phyloP scores from a whole-genome alignment of 2,113 vertebrate genomes.

The Malurus cyaneus region DNA sequence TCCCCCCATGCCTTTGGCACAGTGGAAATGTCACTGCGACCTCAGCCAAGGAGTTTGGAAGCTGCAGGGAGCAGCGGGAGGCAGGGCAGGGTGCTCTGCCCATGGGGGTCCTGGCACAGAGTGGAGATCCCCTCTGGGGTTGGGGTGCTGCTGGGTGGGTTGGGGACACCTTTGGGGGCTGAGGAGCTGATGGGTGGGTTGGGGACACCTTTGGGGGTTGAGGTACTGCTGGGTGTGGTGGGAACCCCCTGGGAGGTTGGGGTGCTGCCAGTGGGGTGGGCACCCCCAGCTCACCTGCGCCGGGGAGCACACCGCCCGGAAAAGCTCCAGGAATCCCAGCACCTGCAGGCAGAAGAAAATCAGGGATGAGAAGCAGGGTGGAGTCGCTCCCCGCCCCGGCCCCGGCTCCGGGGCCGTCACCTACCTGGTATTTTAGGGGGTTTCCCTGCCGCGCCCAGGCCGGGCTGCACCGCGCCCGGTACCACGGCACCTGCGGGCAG shows the following conservation, averaged over 20 bases:
- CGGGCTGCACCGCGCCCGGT: slow-evolving; percentile 58
- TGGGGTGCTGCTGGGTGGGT: neutral
- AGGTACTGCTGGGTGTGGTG: neutral
- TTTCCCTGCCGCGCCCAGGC: slow-evolving; percentile 67
- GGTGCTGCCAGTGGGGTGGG: neutral
- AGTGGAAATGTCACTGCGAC: neutral
- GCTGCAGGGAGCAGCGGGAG: neutral
- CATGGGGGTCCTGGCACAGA: accelerated
- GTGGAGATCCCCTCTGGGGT: neutral
- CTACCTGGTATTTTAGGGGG: slow-evolving; percentile 80
- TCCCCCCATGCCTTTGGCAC: neutral
- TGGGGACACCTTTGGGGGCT: accelerated
- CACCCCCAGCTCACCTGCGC: slow-evolving; percentile 68
- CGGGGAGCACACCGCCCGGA: slow-evolving; percentile 76
- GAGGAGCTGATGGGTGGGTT: too few species aligned
- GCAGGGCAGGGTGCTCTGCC: neutral
- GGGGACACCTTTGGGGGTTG: accelerated
- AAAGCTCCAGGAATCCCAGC: slow-evolving; percentile 79
- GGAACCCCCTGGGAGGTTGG: accelerated
- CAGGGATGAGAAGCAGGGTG: accelerated
- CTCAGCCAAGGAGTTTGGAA: neutral
- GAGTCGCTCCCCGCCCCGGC: neutral
- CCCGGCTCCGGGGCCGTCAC: neutral
- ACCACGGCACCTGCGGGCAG: slow-evolving; percentile 63
- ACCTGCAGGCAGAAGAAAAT: slow-evolving; percentile 35